Evolutionary conservation across 2,888 invertebrate genomes (phyloP).

Genomic region (Harmothoe impar): DNA sequence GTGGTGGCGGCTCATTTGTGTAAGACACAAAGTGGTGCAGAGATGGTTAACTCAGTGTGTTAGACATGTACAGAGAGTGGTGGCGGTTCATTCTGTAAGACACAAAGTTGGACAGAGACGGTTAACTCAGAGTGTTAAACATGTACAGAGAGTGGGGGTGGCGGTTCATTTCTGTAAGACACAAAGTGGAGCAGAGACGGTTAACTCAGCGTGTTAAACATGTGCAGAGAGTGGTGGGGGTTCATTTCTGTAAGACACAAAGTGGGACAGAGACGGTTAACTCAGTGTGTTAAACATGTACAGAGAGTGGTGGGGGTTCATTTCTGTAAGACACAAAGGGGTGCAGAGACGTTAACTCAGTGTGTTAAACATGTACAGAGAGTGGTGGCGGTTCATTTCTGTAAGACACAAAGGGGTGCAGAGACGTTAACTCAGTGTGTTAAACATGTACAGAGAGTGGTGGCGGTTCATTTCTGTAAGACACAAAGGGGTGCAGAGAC

Average conservation of each 20-base stretch:
- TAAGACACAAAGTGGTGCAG: conserved; percentile 63
- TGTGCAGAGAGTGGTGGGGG: conserved; percentile 98
- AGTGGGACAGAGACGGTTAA: conserved; percentile 83
- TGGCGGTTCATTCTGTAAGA: conserved; percentile 97
- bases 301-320: conserved; percentile 99
- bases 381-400: conserved; percentile 99
- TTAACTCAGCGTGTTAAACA: conserved; percentile 83
- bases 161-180: conserved; percentile 94
- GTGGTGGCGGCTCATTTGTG: conserved; percentile 99
- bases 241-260: conserved; percentile 92
- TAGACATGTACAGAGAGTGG: conserved; percentile 97
- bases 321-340: conserved; percentile 88
- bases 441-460: no score
- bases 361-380: conserved; percentile 90
- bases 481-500: neutral
- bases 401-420: conserved; percentile 72
- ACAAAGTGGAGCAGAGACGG: neutral
- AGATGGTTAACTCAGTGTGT: neutral
- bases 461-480: conserved; percentile 96
- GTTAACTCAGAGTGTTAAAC: neutral
- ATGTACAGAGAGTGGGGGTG: conserved; percentile 98
- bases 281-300: conserved; percentile 86
- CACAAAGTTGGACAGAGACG: neutral
- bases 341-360: neutral
- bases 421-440: neutral